Base-by-base conservation (phyloP, 2,113 vertebrate species). In the Jaculus jaculus region DNA sequence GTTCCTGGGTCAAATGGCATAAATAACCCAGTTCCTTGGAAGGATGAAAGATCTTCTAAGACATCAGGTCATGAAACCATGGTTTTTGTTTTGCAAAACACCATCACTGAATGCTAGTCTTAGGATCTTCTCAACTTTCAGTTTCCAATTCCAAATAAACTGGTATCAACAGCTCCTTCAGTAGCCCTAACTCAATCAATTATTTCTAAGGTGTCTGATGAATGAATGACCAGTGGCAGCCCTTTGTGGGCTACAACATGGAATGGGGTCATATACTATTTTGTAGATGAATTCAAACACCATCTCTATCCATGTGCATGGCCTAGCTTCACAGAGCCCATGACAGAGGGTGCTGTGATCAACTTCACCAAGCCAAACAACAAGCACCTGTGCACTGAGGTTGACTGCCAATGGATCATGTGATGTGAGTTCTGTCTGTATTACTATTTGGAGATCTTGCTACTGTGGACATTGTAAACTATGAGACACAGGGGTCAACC, bases 21-120 rank as follows among this genome's bases (percentile, higher is more conserved):
- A 99, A 94, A 98, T 99, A 95, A 99, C 98, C 95, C 98, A 98
- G 95, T 98, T 99, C 93, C 94, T 99, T 78, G 98, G 98, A 96
- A 99, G 99, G 92, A 98, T 99, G 98, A 99, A 99, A 97, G 98
- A 99, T 96, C 98, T 99, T 93, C 98, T 99, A 79, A 97, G 98
- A 95, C 98, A 99, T 92, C 99, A 99, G 99, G 99, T 99, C 92
- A 99, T 99, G 92, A 99, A 99, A 98, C 99, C 99, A 86, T n/a
- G n/a, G 42, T 47, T 47, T 47, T 97, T 98, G 54, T 99, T 96
- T 98, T 99, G 96, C 99, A 98, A 97, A 99, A 99, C 95, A 99
- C 99, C 78, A 98, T 99, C 89, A 95, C 99, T 7, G 99, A 99
- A 89, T 99, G 99, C 97, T 98, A 99, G 94, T 98, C 28, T 54